Evolutionary conservation across 2,888 invertebrate species (phyloP), one percentile per base, ranked within the genome.

Genomic region (Yponomeuta sedellus): DNA sequence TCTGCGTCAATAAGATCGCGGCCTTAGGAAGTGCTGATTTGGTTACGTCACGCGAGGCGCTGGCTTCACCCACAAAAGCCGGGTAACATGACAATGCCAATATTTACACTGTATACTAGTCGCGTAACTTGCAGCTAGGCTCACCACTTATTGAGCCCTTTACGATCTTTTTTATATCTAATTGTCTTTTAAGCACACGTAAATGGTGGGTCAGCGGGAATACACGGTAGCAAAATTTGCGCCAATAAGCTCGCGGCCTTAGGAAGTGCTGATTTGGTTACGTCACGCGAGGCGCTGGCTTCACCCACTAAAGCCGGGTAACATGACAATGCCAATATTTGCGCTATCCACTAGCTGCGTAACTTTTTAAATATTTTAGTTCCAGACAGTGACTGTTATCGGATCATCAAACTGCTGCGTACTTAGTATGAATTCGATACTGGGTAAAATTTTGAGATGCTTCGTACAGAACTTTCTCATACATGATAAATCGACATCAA

Each of bases 11-110:
- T 40, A 40, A 19, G 64, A n/a, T 12, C 64, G 22, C 64, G 34
- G 52, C 62, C 66, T 66, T 62, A 59, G 10, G 12, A 20, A 61
- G 61, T 65, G 75, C 76, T 72, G 69, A 70, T 70, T 77, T 68
- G 75, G 70, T 86, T 83, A 83, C 86, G 84, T 86, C 84, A 86
- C 75, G 71, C n/a, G 69, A 68, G 73, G 72, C 74, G 72, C 74
- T 70, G 44, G 44, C 44, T 44, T 44, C 44, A 44, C 10, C 44
- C 10, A 44, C 44, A 1, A 44, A 44, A 44, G 44, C 44, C 44
- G 44, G 2, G 1, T 44, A 12, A 44, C 44, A 44, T 44, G 44
- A 44, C 44, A 44, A 44, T 44, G 44, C 10, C 44, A 44, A 44
- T 5, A 12, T 44, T 44, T 2, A 10, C 44, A 12, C 3, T 44